phyloP scores from a whole-genome alignment of 1,140 invertebrate species.

The Drosophila leontia region DNA sequence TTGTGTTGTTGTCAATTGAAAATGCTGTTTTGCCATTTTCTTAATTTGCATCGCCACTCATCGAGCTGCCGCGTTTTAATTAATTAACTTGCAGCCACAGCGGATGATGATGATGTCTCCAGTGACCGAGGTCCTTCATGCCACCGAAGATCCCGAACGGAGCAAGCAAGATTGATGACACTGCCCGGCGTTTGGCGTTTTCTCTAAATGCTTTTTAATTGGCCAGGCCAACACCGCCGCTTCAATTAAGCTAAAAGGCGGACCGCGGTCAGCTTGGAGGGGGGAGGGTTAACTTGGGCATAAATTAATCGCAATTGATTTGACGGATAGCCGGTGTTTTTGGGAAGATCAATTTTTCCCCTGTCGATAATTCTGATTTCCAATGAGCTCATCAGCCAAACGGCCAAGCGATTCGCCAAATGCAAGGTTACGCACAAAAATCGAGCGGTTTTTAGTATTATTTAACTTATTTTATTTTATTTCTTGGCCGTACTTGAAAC shows the following conservation, averaged over 20 bases:
- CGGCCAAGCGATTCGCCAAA: slow-evolving; percentile 26
- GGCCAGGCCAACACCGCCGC: slow-evolving; percentile 37
- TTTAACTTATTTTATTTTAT: slow-evolving; percentile 28
- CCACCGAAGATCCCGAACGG: slow-evolving; percentile 17
- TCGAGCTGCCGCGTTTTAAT: slow-evolving; percentile 48
- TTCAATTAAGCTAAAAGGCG: slow-evolving; percentile 78
- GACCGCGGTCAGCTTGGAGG: slow-evolving; percentile 7
- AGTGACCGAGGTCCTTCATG: slow-evolving; percentile 69
- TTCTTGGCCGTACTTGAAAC: slow-evolving; percentile 48
- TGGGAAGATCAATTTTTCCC: slow-evolving; percentile 18
- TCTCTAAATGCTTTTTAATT: slow-evolving; percentile 77
- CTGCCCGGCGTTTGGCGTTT: slow-evolving; percentile 52
- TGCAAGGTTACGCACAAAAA: slow-evolving; percentile 44
- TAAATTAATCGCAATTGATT: slow-evolving; percentile 68
- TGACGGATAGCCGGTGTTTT: slow-evolving; percentile 47
- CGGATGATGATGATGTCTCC: slow-evolving; percentile 51
- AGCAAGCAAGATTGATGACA: slow-evolving; percentile 70
- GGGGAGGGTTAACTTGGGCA: slow-evolving; percentile 29
- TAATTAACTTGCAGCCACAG: slow-evolving; percentile 46
- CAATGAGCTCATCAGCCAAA: slow-evolving; percentile 48
- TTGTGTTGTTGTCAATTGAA: slow-evolving; percentile 39
- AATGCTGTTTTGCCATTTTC: slow-evolving; percentile 76
- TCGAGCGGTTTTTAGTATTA: slow-evolving; percentile 15
- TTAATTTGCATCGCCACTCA: slow-evolving; percentile 77
- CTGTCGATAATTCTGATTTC: slow-evolving; percentile 23